A percentile compares a stretch with the other conserved stretches of the same genome.
These are phyloP conservation scores for Threskiornis aethiopicus DNA, from an alignment of 2,797 vertebrate genomes.

Conservation along the genomic window DNA sequence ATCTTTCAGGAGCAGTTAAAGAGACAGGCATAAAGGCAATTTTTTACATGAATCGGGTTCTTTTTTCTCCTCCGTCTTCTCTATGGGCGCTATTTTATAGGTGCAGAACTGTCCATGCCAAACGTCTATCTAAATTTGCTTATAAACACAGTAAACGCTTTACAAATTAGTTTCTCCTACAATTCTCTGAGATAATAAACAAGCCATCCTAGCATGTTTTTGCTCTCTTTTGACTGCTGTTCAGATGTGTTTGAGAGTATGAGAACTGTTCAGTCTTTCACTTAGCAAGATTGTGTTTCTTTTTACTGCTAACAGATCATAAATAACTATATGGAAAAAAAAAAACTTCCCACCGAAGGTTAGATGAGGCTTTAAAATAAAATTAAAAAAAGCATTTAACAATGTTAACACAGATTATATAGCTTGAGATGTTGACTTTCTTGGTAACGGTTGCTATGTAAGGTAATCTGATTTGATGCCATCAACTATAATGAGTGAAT, in stretches of 20 bases:
- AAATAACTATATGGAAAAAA: slow-evolving; percentile 48
- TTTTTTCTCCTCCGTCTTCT: neutral
- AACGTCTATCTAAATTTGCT: neutral
- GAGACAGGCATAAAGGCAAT: neutral
- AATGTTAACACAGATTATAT: slow-evolving; percentile 60
- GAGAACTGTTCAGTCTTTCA: slow-evolving; percentile 49
- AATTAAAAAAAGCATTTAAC: slow-evolving; percentile 46
- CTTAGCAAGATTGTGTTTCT: slow-evolving; percentile 48
- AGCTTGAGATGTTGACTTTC: slow-evolving; percentile 72
- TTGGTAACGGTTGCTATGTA: slow-evolving; percentile 69
- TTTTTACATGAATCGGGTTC: slow-evolving; percentile 8
- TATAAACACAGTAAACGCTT: slow-evolving; percentile 35
- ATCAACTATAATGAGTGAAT: slow-evolving; percentile 62
- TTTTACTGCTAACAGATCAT: slow-evolving; percentile 56
- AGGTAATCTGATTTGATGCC: slow-evolving; percentile 68
- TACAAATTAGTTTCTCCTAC: slow-evolving; percentile 36
- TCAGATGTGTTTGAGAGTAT: neutral
- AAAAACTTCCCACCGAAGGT: slow-evolving; percentile 53
- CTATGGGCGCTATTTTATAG: neutral
- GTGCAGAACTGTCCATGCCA: neutral
- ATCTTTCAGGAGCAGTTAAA: neutral
- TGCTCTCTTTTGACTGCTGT: neutral
- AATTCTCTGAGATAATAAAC: neutral
- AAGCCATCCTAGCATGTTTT: neutral
- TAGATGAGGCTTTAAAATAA: slow-evolving; percentile 63